phyloP scores from a whole-genome alignment of 2,113 vertebrate species.

The Apodemus sylvaticus region DNA sequence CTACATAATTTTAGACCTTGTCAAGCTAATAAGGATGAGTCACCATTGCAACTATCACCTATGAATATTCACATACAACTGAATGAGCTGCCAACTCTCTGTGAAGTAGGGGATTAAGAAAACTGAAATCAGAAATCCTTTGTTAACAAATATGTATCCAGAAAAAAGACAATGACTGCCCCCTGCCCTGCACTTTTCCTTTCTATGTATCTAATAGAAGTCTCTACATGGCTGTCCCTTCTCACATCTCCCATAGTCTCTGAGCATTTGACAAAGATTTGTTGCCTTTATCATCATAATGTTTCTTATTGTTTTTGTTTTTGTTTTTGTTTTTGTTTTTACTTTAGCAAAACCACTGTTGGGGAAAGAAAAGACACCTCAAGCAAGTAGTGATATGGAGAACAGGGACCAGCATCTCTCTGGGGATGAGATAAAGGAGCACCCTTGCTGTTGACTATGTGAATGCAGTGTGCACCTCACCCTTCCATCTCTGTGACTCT shows the following conservation, averaged over 20 bases:
- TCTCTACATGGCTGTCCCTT: background rate
- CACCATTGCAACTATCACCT: background rate
- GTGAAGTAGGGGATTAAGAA: background rate
- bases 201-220: background rate
- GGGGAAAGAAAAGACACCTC: background rate
- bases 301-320: background rate
- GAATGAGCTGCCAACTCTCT: rapidly evolving
- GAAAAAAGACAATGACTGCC: background rate
- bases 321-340: too few species aligned
- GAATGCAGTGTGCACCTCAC: background rate
- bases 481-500: background rate
- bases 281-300: background rate
- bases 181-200: background rate
- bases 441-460: background rate
- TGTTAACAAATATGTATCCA: background rate
- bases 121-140: background rate
- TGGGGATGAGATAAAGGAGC: background rate
- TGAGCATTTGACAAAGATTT: background rate
- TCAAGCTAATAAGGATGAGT: background rate
- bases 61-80: background rate
- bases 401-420: background rate
- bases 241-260: background rate
- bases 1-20: background rate
- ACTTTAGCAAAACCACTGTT: background rate
- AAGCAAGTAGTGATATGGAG: background rate